Conservation (phyloP, 2,888 invertebrate species). For the Dyspetes luteomarginatus region DNA sequence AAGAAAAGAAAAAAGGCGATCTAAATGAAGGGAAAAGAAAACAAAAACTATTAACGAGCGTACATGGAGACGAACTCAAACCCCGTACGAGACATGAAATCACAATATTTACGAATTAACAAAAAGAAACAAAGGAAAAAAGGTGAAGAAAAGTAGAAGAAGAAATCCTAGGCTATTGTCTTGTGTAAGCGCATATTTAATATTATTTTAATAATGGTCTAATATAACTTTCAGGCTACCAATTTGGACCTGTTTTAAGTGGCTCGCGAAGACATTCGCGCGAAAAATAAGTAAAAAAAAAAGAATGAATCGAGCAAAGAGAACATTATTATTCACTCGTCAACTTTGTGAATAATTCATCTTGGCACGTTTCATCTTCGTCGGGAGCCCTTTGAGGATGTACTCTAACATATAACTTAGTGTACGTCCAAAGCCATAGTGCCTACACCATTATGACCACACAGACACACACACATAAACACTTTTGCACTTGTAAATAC, state of each 20-base stretch:
- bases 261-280: conserved; percentile 73
- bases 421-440: conserved; percentile 84
- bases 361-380: conserved; percentile 67
- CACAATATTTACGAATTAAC: conserved; percentile 35
- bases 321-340: conserved; percentile 1
- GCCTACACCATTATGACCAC: conserved; percentile 82
- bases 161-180: conserved; percentile 73
- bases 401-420: conserved; percentile 82
- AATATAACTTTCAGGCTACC: conserved; percentile 78
- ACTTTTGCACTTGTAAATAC: conserved; percentile 82
- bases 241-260: conserved; percentile 79
- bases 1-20: not conserved
- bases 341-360: conserved; percentile 65
- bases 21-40: conserved; percentile 2
- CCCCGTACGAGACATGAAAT: conserved; percentile 66
- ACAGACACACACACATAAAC: conserved; percentile 58
- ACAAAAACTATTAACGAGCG: conserved; percentile 20
- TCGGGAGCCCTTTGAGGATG: conserved; percentile 79
- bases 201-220: conserved; percentile 77
- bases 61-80: conserved; percentile 74
- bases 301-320: conserved; percentile 34
- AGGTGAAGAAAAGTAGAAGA: conserved; percentile 39
- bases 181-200: conserved; percentile 78
- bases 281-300: not conserved
- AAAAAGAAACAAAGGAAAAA: conserved; percentile 55